These are phyloP conservation scores for Actias luna DNA, from an alignment of 2,888 invertebrate genomes.

Conservation along the genomic window DNA sequence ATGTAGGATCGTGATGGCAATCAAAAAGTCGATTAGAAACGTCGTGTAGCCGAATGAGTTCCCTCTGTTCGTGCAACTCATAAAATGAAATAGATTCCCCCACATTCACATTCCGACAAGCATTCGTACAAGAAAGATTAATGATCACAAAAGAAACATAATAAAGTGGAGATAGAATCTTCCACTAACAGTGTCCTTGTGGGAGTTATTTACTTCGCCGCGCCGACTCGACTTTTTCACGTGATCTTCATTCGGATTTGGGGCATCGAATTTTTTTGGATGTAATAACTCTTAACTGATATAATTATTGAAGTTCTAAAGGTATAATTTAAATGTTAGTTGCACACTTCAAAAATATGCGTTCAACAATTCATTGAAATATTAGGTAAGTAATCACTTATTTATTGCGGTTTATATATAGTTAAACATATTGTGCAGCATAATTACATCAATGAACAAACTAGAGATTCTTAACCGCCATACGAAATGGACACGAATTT, in stretches of 20 bases:
- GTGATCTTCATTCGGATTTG: slow-evolving; percentile 63
- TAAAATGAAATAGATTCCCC: slow-evolving; percentile 82
- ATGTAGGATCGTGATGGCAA: slow-evolving; percentile 64
- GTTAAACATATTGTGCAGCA: not conserved
- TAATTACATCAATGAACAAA: no score
- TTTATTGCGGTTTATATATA: not conserved
- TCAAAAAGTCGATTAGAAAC: slow-evolving; percentile 82
- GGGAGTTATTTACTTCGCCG: slow-evolving; percentile 76
- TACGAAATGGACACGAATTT: no score
- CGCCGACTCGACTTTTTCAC: slow-evolving; percentile 73
- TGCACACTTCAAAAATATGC: not conserved
- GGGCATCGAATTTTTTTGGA: slow-evolving; percentile 37
- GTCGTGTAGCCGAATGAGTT: slow-evolving; percentile 77
- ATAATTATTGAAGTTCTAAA: not conserved
- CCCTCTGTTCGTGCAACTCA: slow-evolving; percentile 77
- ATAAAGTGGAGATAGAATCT: slow-evolving; percentile 81
- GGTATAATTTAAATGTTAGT: not conserved
- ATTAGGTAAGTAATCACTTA: not conserved
- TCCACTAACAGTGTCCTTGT: slow-evolving; percentile 81
- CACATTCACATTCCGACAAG: slow-evolving; percentile 82
- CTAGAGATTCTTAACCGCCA: no score
- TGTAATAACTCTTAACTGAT: not conserved
- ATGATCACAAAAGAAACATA: slow-evolving; percentile 83
- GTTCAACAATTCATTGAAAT: not conserved
- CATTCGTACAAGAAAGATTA: slow-evolving; percentile 82